Percentiles rank a stretch among this genome's conserved stretches.
Conservation (phyloP, 2,797 vertebrate genomes). For the Echiichthys vipera region DNA sequence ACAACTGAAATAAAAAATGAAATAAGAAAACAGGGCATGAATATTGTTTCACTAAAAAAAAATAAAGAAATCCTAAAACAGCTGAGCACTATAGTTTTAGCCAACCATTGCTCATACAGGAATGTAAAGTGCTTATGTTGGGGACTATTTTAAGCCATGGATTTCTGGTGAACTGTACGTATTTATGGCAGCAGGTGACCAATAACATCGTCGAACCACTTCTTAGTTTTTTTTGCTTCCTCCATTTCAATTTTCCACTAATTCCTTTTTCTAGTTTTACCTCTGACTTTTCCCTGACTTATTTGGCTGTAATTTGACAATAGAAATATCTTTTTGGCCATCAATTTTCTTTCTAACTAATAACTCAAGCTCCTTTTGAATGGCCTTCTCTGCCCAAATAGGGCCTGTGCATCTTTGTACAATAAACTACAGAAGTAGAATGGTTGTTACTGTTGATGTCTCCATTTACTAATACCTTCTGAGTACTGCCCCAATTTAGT, state of each 20-base stretch:
- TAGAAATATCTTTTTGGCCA: not conserved
- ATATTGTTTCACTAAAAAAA: slow-evolving; percentile 4
- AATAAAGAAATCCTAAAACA: not conserved
- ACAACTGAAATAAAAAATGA: not conserved
- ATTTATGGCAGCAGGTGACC: not conserved
- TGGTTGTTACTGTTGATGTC: not conserved
- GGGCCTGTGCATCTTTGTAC: not conserved
- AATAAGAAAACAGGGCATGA: not conserved
- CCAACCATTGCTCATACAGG: not conserved
- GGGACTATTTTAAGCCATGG: not conserved
- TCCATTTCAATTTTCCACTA: not conserved
- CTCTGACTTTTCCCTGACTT: not conserved
- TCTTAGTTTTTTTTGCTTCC: not conserved
- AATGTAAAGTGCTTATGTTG: not conserved
- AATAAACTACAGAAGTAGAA: not conserved
- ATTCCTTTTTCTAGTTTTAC: not conserved
- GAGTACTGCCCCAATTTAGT: not conserved
- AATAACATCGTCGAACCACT: not conserved
- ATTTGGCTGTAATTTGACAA: slow-evolving; percentile 2
- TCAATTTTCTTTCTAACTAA: not conserved
- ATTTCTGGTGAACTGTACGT: not conserved
- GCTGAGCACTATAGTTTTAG: not conserved
- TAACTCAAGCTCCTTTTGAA: not conserved
- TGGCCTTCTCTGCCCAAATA: not conserved
- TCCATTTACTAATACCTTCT: not conserved